Evolutionary conservation across 2,888 invertebrate genomes (phyloP), one percentile per base, ranked within the genome.

Genomic region (Aporophyla nigra): DNA sequence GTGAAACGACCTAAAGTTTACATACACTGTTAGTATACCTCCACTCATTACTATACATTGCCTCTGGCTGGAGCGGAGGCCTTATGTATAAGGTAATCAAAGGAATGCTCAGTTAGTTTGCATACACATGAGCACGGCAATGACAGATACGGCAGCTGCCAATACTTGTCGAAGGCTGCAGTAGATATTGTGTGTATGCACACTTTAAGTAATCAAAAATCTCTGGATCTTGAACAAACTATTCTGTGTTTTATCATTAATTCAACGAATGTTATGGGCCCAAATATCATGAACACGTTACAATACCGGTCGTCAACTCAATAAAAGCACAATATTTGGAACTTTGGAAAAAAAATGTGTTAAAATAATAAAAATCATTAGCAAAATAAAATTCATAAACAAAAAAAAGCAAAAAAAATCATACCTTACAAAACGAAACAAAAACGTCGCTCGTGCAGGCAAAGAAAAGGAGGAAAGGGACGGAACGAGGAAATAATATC

Each of bases 1-100:
- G 99, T 99, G 97, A 99, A 99, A 89, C 98, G 98, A 94, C 98
- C 98, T 98, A 96, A 0, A 0, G 0, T 0, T n/a, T 2, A 5
- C 0, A 0, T 0, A 21, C 2, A 5, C 6, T 14, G 0, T 80
- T 65, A 58, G 3, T 63, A 51, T 1, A 43, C 16, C 0, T 43
- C 21, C 40, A 66, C 24, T 21, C 56, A 43, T 24, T 12, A 19
- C 10, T 46, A 10, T 19, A 2, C 12, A 27, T 21, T 65, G 27
- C 2, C 19, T 7, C 14, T 7, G 19, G 12, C 19, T 19, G 2
- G 27, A 4, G 12, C 27, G 24, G 24, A 27, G 12, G 7, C 2
- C 4, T 12, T 12, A 43, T 24, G 24, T 19, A 43, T n/a, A n/a
- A 19, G n/a, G 10, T 16, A n/a, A 16, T 5, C 24, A 19, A 12